Evolutionary conservation across 2,113 vertebrate species (phyloP).

Genomic region (Microtus ochrogaster): DNA sequence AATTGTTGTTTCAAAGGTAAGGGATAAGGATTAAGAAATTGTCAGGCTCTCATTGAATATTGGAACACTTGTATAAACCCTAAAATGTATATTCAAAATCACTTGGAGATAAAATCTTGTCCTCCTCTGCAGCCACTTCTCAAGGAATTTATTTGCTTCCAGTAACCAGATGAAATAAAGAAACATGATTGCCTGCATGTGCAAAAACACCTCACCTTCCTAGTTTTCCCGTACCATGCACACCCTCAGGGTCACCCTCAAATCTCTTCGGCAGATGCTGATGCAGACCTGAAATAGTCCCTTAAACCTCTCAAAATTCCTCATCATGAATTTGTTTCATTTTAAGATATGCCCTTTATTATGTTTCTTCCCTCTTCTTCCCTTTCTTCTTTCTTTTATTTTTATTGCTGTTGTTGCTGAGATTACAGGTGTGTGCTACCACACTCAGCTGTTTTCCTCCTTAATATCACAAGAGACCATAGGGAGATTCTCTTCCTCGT

Average conservation of each 20-base stretch:
- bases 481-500: not conserved
- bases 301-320: not conserved
- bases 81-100: conserved; percentile 14
- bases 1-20: conserved; percentile 3
- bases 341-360: not conserved
- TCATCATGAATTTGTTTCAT: not conserved
- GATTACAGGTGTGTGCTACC: not conserved
- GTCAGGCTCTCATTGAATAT: not conserved
- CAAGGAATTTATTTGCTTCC: not conserved
- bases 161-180: not conserved
- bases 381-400: not conserved
- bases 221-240: not conserved
- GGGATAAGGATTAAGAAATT: not conserved
- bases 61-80: not conserved
- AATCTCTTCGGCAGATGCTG: not conserved
- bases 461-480: conserved; percentile 23
- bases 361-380: not conserved
- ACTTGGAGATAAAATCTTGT: not conserved
- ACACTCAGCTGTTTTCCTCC: not conserved
- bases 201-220: not conserved
- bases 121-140: not conserved
- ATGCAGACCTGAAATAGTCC: not conserved
- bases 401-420: not conserved
- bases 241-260: too few species aligned
- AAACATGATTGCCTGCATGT: not conserved